phyloP scores from a whole-genome alignment of 2,888 invertebrate genomes.

The Eucera pruinosa region DNA sequence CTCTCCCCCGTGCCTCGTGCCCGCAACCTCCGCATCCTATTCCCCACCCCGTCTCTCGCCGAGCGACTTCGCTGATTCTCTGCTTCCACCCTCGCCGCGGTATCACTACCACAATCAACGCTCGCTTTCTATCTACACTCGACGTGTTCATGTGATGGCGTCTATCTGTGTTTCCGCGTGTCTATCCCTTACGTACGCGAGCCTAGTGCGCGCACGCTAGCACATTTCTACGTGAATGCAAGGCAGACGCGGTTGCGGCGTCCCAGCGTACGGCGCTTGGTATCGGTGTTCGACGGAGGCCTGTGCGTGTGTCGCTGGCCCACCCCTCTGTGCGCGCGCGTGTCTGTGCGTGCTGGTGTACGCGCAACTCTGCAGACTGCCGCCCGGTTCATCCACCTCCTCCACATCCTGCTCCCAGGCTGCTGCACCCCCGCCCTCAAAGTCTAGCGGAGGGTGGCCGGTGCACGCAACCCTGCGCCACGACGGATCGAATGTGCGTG shows the following conservation, averaged over 20 bases:
- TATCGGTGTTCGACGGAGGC: neutral
- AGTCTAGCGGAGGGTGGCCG: constrained; percentile 60
- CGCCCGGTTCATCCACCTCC: constrained; percentile 82
- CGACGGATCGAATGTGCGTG: constrained; percentile 57
- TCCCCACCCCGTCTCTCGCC: constrained; percentile 34
- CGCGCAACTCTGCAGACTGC: constrained; percentile 74
- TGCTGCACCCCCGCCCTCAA: constrained; percentile 71
- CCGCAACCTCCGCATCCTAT: constrained; percentile 48
- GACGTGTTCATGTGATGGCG: constrained; percentile 22
- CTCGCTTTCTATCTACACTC: constrained; percentile 28
- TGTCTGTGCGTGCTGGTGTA: constrained; percentile 9
- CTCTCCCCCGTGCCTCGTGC: constrained; percentile 50
- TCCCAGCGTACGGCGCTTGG: constrained; percentile 11
- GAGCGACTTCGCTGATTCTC: constrained; percentile 52
- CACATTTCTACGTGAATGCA: constrained; percentile 29
- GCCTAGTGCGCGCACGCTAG: neutral
- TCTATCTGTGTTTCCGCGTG: constrained; percentile 21
- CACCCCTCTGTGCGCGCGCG: neutral
- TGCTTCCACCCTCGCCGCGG: constrained; percentile 25
- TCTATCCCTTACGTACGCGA: constrained; percentile 22
- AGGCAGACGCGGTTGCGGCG: constrained; percentile 11
- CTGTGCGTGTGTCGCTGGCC: neutral
- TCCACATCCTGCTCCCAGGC: constrained; percentile 75
- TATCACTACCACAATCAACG: constrained; percentile 18
- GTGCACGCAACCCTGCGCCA: constrained; percentile 56